Evolutionary conservation across 2,113 vertebrate species (phyloP).

Genomic region (Triplophysa dalaica): DNA sequence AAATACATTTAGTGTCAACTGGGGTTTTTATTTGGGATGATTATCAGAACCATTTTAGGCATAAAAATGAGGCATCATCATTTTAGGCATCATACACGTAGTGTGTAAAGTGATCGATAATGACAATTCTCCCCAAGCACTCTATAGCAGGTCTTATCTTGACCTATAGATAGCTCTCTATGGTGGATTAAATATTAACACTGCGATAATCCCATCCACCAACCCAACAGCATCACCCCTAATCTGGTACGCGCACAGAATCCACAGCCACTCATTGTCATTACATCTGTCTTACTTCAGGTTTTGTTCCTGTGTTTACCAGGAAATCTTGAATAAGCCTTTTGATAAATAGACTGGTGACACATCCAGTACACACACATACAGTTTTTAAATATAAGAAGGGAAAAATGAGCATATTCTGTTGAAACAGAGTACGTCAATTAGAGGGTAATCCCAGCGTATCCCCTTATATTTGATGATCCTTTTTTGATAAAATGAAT

Average conservation of each 20-base stretch:
- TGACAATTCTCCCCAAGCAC: background rate
- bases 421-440: slow-evolving; percentile 5
- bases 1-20: no score
- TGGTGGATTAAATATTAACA: slow-evolving; percentile 22
- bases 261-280: slow-evolving; percentile 14
- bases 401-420: slow-evolving; percentile 17
- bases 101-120: background rate
- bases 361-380: background rate
- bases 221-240: slow-evolving; percentile 23
- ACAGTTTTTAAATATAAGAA: background rate
- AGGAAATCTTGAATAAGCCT: slow-evolving; percentile 52
- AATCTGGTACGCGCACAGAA: slow-evolving; percentile 16
- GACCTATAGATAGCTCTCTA: slow-evolving; percentile 57
- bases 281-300: slow-evolving; percentile 30
- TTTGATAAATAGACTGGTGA: slow-evolving; percentile 27
- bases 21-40: no score
- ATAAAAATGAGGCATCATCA: no score
- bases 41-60: no score
- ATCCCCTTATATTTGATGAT: slow-evolving; percentile 38
- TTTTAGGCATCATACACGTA: no score
- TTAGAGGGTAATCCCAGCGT: slow-evolving; percentile 33
- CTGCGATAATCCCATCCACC: slow-evolving; percentile 26
- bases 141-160: slow-evolving; percentile 51
- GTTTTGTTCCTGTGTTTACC: slow-evolving; percentile 42
- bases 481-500: slow-evolving; percentile 1